These are phyloP conservation scores for Brachyptera risi DNA, from an alignment of 2,888 invertebrate genomes.

Conservation along the genomic window DNA sequence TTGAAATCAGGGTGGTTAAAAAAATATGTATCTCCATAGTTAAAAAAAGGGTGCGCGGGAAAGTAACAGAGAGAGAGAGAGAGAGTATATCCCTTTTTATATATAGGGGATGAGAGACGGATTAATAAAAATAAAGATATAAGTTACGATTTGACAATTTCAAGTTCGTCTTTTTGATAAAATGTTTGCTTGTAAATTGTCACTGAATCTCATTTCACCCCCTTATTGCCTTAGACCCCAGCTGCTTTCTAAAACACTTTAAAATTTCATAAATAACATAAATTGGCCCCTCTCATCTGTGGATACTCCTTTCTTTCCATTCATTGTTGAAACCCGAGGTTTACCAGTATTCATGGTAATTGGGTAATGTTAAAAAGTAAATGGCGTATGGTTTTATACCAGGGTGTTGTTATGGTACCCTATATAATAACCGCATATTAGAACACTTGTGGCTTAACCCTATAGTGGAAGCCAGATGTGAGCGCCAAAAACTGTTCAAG, in stretches of 20 bases:
- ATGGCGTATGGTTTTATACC: background rate
- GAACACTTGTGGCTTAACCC: slow-evolving; percentile 14
- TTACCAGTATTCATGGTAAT: slow-evolving; percentile 14
- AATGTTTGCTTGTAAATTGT: slow-evolving; percentile 11
- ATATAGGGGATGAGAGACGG: slow-evolving; percentile 12
- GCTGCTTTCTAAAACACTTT: slow-evolving; percentile 15
- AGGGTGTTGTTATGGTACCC: background rate
- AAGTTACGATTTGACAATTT: slow-evolving; percentile 26
- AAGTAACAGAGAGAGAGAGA: background rate
- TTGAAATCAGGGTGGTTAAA: slow-evolving; percentile 4
- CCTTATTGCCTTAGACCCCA: slow-evolving; percentile 15
- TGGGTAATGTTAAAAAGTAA: slow-evolving; percentile 2
- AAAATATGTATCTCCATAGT: background rate
- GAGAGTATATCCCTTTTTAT: background rate
- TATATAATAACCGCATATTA: slow-evolving; percentile 4
- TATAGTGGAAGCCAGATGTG: slow-evolving; percentile 1
- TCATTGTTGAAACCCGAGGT: slow-evolving; percentile 5
- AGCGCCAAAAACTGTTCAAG: background rate
- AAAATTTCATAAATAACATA: slow-evolving; percentile 16
- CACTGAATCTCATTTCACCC: slow-evolving; percentile 5
- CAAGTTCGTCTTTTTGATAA: background rate
- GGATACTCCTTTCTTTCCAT: background rate
- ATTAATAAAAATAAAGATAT: slow-evolving; percentile 29
- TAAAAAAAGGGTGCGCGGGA: slow-evolving; percentile 1
- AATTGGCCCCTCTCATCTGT: background rate